Conservation (phyloP, 2,113 vertebrate species). For the Neoarius graeffei region DNA sequence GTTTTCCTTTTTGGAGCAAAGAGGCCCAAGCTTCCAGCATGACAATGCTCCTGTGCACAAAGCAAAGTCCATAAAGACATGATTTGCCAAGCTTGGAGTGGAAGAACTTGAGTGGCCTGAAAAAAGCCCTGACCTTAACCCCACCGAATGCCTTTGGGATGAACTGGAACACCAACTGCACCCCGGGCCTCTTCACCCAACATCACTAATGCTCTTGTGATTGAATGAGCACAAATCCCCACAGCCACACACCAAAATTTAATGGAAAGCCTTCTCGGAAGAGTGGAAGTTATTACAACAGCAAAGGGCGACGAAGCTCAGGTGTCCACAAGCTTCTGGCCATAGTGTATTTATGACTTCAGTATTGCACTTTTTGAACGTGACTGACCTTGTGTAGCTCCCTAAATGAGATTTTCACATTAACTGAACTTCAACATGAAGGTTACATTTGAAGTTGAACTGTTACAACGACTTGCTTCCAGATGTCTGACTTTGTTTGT, state of each 20-base stretch:
- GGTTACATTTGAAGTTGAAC: neutral
- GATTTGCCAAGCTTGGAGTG: neutral
- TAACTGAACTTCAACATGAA: constrained; percentile 9
- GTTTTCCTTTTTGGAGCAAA: neutral
- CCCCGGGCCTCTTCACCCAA: too few relatives aligned
- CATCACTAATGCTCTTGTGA: neutral
- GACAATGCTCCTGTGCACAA: neutral
- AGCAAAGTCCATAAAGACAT: neutral
- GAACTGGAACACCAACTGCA: neutral
- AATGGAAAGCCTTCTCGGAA: neutral
- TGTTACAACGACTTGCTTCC: constrained; percentile 25
- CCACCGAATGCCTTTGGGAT: neutral
- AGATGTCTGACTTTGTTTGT: constrained; percentile 57
- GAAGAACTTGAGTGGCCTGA: neutral
- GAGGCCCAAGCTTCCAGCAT: neutral
- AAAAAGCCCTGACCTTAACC: neutral
- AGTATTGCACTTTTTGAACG: neutral
- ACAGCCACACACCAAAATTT: neutral
- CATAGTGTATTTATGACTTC: neutral
- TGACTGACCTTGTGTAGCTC: neutral
- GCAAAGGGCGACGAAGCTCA: neutral
- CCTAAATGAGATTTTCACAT: neutral
- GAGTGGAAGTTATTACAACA: neutral
- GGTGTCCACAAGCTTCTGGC: neutral
- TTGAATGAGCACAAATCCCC: neutral